Evolutionary conservation across 2,113 vertebrate genomes (phyloP).

Genomic region (Mellivora capensis): DNA sequence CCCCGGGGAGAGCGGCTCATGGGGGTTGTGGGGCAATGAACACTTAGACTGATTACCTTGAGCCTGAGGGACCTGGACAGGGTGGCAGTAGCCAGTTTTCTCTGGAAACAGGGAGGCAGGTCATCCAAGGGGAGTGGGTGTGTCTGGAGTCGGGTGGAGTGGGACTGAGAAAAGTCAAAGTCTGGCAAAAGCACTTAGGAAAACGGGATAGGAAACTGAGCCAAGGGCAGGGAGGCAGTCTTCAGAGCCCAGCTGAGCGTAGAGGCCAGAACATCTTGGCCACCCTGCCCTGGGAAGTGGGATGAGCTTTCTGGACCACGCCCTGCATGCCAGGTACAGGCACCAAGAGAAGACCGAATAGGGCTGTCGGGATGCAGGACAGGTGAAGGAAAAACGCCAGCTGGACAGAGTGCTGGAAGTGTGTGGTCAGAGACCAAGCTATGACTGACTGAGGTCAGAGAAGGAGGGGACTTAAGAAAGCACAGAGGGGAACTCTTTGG

Average conservation of each 20-base stretch:
- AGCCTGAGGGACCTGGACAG: not conserved
- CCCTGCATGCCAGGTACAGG: not conserved
- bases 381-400: not conserved
- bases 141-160: conserved; percentile 15
- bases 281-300: not conserved
- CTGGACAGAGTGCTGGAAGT: not conserved
- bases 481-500: not conserved
- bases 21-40: not conserved
- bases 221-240: not conserved
- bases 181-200: conserved; percentile 24
- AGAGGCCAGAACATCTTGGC: not conserved
- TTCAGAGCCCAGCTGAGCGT: not conserved
- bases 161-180: conserved; percentile 40
- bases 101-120: not conserved
- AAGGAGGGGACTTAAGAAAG: too few species aligned
- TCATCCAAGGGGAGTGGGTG: conserved; percentile 43
- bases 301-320: not conserved
- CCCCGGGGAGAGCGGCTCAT: accelerated
- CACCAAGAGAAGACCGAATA: not conserved
- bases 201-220: not conserved
- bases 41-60: not conserved
- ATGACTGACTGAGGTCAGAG: not conserved
- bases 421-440: not conserved
- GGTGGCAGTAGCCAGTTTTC: not conserved
- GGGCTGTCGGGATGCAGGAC: not conserved